Evolutionary conservation across 2,888 invertebrate genomes (phyloP).

Genomic region (Machimus atricapillus): DNA sequence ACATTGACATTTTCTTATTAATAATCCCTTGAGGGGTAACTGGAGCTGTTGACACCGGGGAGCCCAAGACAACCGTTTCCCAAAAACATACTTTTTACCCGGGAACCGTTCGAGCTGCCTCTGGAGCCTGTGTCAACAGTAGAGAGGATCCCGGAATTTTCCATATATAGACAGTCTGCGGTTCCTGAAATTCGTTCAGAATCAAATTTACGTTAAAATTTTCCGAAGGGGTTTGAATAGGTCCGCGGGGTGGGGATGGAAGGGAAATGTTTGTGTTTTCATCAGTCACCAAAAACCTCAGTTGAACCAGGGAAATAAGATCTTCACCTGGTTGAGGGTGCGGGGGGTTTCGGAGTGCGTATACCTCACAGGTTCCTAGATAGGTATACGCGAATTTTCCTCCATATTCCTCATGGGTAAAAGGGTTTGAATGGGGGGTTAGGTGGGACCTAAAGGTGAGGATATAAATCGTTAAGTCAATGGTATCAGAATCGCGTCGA

Average conservation of each 20-base stretch:
- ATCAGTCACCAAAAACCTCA: constrained; percentile 4
- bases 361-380: not conserved
- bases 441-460: not conserved
- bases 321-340: not conserved
- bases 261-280: not conserved
- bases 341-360: not conserved
- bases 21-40: not conserved
- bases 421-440: not conserved
- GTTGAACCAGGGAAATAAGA: not conserved
- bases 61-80: not conserved
- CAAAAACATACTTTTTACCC: not conserved
- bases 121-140: not conserved
- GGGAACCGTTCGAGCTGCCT: not conserved
- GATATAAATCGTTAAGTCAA: not conserved
- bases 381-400: not conserved
- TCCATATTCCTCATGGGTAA: not conserved
- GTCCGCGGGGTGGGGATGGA: not conserved
- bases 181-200: not conserved
- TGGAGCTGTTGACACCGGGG: not conserved
- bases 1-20: not conserved
- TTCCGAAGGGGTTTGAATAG: not conserved
- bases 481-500: not conserved
- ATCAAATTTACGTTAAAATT: constrained; percentile 14
- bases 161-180: constrained; percentile 11
- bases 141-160: not conserved